phyloP scores from a whole-genome alignment of 2,888 invertebrate genomes.

The Apamea anceps region DNA sequence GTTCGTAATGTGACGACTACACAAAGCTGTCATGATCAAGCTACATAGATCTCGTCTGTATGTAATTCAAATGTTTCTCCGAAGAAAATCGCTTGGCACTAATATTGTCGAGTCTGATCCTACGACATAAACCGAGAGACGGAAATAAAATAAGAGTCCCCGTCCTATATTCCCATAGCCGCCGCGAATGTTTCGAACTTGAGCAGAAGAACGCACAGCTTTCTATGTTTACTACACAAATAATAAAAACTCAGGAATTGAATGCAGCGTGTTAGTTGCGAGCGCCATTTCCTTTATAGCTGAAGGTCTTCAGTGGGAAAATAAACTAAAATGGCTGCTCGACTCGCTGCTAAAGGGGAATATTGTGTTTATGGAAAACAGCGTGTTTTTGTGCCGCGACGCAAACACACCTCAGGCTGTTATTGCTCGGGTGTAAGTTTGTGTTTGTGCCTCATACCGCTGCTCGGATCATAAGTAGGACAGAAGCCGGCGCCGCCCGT shows the following conservation, averaged over 20 bases:
- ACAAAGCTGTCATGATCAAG: conserved; percentile 10
- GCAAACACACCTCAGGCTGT: conserved; percentile 47
- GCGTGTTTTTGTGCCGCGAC: conserved; percentile 42
- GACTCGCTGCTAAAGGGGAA: conserved; percentile 56
- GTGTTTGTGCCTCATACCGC: conserved; percentile 51
- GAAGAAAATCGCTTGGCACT: neutral
- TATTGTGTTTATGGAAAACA: conserved; percentile 69
- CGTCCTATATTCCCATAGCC: neutral
- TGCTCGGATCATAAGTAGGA: conserved; percentile 37
- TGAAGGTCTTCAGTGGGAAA: conserved; percentile 49
- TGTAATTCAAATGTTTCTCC: conserved; percentile 5
- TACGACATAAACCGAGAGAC: neutral
- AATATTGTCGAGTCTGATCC: conserved; percentile 23
- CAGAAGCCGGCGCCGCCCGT: conserved; percentile 12
- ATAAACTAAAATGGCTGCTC: conserved; percentile 55
- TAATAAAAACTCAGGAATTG: conserved; percentile 48
- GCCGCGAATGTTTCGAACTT: conserved; percentile 21
- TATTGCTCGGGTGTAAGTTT: conserved; percentile 59
- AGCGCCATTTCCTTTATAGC: conserved; percentile 50
- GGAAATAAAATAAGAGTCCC: conserved; percentile 19
- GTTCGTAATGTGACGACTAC: neutral
- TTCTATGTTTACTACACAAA: conserved; percentile 33
- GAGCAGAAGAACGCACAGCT: conserved; percentile 8
- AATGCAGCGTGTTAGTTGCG: conserved; percentile 41
- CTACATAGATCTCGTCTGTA: neutral